Evolutionary conservation across 1,140 invertebrate genomes (phyloP).

Genomic region (Drosophila persimilis): DNA sequence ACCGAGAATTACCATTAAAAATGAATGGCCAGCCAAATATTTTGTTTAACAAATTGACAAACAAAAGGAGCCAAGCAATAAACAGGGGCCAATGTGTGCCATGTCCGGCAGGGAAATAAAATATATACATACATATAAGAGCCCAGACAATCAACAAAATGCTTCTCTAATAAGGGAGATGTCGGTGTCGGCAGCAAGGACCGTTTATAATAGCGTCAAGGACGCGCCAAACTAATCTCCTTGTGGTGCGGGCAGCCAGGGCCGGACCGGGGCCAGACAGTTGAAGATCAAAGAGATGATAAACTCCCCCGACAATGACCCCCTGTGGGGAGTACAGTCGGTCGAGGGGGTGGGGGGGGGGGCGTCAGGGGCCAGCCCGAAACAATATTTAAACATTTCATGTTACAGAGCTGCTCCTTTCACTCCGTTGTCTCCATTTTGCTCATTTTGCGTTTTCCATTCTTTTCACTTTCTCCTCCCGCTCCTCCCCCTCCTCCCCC

Average conservation of each 20-base stretch:
- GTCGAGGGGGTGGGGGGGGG: too few relatives aligned
- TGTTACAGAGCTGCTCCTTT: conserved; percentile 2
- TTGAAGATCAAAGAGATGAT: conserved; percentile 22
- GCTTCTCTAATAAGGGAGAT: not conserved
- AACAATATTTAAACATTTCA: conserved; percentile 62
- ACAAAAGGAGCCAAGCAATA: conserved; percentile 20
- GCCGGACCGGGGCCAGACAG: too few relatives aligned
- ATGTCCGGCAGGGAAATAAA: conserved; percentile 6
- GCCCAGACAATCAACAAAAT: too few relatives aligned
- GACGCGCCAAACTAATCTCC: conserved; percentile 7
- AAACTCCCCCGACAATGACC: conserved; percentile 14
- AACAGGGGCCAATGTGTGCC: conserved; percentile 17
- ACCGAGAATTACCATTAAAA: conserved; percentile 27
- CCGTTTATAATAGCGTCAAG: conserved; percentile 27
- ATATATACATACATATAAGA: not conserved
- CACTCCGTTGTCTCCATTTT: conserved; percentile 45
- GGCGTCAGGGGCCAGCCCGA: not conserved
- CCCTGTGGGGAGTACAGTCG: not conserved
- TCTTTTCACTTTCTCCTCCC: not conserved
- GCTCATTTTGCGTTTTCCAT: conserved; percentile 64
- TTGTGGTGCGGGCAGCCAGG: not conserved
- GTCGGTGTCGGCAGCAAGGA: not conserved
- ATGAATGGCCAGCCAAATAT: conserved; percentile 44
- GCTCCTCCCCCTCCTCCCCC: too few relatives aligned
- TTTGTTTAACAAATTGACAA: conserved; percentile 49